Evolutionary conservation across 2,888 invertebrate species (phyloP).

Genomic region (Alcis repandata): DNA sequence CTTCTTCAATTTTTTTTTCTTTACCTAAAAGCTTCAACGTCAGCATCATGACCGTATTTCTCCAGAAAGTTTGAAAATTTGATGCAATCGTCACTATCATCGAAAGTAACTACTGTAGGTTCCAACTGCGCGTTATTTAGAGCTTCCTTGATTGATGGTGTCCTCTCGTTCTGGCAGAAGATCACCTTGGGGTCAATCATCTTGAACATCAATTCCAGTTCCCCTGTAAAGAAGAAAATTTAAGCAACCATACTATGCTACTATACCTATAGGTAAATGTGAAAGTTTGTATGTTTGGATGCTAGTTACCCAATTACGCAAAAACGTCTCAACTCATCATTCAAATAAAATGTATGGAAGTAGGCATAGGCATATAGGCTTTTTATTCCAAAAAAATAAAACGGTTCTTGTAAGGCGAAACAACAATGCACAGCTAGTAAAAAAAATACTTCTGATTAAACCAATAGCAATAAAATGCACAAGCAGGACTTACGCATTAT

Average conservation of each 20-base stretch:
- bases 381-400: no score
- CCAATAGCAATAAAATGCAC: no score
- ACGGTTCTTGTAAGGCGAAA: no score
- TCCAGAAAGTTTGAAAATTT: constrained; percentile 54
- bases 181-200: constrained; percentile 59
- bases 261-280: no score
- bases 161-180: constrained; percentile 64
- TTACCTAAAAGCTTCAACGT: constrained; percentile 57
- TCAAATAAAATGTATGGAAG: background rate
- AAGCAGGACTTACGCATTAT: no score
- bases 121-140: constrained; percentile 56
- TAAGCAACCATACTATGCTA: no score
- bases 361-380: background rate
- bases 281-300: no score
- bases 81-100: constrained; percentile 57
- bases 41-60: constrained; percentile 49
- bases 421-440: no score
- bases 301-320: no score
- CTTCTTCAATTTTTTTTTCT: constrained; percentile 26
- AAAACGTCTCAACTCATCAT: no score
- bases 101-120: constrained; percentile 60
- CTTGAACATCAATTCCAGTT: constrained; percentile 55
- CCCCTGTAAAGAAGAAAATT: constrained; percentile 39
- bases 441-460: no score
- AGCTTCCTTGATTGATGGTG: constrained; percentile 57